Base-by-base conservation (phyloP, 2,797 vertebrate species). In the Cossypha dichroa region DNA sequence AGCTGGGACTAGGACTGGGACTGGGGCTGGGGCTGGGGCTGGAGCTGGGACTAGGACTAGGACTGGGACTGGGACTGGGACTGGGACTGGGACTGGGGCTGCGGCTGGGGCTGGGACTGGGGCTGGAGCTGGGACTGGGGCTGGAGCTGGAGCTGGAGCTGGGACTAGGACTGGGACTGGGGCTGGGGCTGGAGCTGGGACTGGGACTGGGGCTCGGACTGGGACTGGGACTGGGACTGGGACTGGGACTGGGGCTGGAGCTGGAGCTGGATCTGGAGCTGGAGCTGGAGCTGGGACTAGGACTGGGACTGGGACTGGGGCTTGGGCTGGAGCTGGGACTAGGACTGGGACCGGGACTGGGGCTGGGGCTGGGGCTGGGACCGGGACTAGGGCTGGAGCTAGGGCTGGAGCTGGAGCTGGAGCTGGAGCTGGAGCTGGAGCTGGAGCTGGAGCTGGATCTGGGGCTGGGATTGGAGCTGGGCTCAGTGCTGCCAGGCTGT, bases 61-160 rank as follows among this genome's bases (percentile, higher is more conserved):
- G 3, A 4, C 23, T 26, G 9, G 17, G 2, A 2, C 43, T 20
- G n/a, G 4, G 6, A 4, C 23, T 26, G 5, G 17, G 7, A 12
- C 23, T 26, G 33, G 28, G 4, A 2, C 11, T 29, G n/a, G 19
- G 10, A 2, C 9, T 20, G 29, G 22, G 1, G 3, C 22, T n/a
- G 13, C 16, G 2, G 0, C 8, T 22, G 12, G 6, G 1, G 2
- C 26, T 7, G 49, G 9, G 1, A 0, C 28, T 7, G 28, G 13
- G 0, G 2, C 22, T 20, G 29, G 13, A 2, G 3, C 12, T 15
- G 0, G 2, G 0, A 1, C 8, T 28, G n/a, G 10, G 1, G 1
- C 15, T 18, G 15, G 20, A 0, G 1, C 12, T 9, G 43, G 16
- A 0, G 1, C 17, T 26, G 22, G 17, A 3, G 4, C 10, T 15